Evolutionary conservation across 1,140 invertebrate genomes (phyloP).

Genomic region (Cryptotermes secundus): DNA sequence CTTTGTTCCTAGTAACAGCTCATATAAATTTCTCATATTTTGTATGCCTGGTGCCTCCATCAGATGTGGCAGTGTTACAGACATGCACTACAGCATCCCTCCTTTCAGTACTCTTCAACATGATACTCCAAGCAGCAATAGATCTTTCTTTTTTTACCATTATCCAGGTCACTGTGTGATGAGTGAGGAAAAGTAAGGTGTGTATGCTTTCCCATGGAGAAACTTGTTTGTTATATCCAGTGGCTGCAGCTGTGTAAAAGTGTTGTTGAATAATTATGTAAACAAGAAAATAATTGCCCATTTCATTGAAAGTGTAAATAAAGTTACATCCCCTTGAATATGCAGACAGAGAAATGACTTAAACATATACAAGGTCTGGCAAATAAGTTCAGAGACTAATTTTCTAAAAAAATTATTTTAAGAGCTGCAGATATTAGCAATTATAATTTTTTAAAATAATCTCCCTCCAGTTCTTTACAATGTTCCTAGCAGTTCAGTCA

Average conservation of each 20-base stretch:
- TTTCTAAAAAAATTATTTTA: too few relatives aligned
- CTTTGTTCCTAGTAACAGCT: background rate
- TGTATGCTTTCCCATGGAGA: constrained; percentile 18
- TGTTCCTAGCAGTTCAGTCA: too few relatives aligned
- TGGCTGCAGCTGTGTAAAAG: constrained; percentile 26
- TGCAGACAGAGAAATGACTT: background rate
- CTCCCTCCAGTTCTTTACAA: too few relatives aligned
- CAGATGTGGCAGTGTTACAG: background rate
- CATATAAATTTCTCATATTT: background rate
- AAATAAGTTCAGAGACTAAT: too few relatives aligned
- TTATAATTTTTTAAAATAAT: too few relatives aligned
- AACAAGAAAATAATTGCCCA: constrained; percentile 27
- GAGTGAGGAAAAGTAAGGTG: constrained; percentile 13
- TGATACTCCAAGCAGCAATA: constrained; percentile 9
- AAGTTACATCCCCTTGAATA: constrained; percentile 25
- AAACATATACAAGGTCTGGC: too few relatives aligned
- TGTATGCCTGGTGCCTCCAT: background rate
- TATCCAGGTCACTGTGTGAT: background rate
- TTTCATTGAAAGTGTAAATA: constrained; percentile 31
- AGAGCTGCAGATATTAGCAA: too few relatives aligned
- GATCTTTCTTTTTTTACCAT: background rate
- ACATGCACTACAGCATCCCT: background rate
- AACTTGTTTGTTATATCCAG: constrained; percentile 21
- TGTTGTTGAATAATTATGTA: constrained; percentile 26
- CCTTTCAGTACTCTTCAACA: background rate